Conservation (phyloP, 2,888 invertebrate species). For the Drosophila prostipennis region DNA sequence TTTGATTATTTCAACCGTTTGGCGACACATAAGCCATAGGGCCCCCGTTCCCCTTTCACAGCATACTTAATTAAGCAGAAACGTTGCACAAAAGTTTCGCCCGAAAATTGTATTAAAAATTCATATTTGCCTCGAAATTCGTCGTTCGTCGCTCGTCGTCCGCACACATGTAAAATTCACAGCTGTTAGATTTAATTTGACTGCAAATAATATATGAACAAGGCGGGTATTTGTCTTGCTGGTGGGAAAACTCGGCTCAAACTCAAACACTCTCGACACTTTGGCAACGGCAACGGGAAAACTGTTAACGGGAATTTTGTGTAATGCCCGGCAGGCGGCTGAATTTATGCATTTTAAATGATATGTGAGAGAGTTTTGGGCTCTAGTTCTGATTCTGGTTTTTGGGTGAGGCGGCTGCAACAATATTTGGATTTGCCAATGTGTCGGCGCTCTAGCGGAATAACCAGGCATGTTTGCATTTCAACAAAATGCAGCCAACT, state of each 20-base stretch:
- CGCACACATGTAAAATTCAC: slow-evolving; percentile 66
- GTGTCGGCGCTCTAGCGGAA: slow-evolving; percentile 35
- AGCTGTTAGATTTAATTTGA: slow-evolving; percentile 78
- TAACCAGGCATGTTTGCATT: slow-evolving; percentile 42
- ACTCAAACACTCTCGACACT: slow-evolving; percentile 73
- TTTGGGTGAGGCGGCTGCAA: slow-evolving; percentile 24
- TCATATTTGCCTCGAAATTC: slow-evolving; percentile 74
- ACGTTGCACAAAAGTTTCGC: slow-evolving; percentile 59
- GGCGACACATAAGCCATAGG: slow-evolving; percentile 21
- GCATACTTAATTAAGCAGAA: slow-evolving; percentile 76
- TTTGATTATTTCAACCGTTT: slow-evolving; percentile 57
- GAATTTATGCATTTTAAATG: slow-evolving; percentile 72
- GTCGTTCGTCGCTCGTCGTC: slow-evolving; percentile 55
- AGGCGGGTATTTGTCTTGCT: slow-evolving; percentile 63
- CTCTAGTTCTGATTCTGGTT: slow-evolving; percentile 23
- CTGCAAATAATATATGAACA: slow-evolving; percentile 74
- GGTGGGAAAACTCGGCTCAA: slow-evolving; percentile 44
- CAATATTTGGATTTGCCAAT: slow-evolving; percentile 35
- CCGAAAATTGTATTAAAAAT: slow-evolving; percentile 72
- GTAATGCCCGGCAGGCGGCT: slow-evolving; percentile 56
- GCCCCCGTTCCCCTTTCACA: slow-evolving; percentile 14
- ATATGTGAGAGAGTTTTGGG: slow-evolving; percentile 52
- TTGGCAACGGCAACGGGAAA: slow-evolving; percentile 52
- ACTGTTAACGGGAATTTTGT: slow-evolving; percentile 72
- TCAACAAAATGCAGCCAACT: slow-evolving; percentile 56